A percentile compares a stretch with the other conserved stretches of the same genome.
Evolutionary conservation across 2,113 vertebrate genomes (phyloP).

Genomic region (Perccottus glenii): DNA sequence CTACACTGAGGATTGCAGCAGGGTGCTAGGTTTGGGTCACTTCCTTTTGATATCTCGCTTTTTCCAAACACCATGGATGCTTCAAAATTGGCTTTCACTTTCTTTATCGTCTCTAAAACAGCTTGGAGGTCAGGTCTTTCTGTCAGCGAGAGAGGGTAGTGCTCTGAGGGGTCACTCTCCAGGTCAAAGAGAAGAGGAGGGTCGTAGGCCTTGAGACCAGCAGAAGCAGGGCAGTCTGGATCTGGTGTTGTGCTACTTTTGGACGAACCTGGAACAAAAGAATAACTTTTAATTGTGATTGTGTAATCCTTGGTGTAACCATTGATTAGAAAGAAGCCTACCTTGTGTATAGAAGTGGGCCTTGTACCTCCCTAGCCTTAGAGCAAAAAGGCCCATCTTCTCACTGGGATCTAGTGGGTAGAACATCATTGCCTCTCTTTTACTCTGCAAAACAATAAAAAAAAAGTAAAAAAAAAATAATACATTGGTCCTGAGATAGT

Average conservation of each 20-base stretch:
- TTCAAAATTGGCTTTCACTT: slow-evolving; percentile 85
- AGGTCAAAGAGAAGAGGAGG: slow-evolving; percentile 91
- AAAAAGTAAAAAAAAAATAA: neutral
- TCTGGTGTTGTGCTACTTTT: slow-evolving; percentile 86
- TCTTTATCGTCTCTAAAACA: slow-evolving; percentile 73
- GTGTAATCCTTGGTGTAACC: neutral
- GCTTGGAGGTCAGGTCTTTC: slow-evolving; percentile 58
- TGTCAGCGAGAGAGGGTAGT: slow-evolving; percentile 77
- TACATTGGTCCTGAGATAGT: too few relatives aligned
- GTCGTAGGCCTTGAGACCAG: slow-evolving; percentile 71
- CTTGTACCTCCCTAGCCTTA: slow-evolving; percentile 88
- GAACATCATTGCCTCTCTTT: slow-evolving; percentile 85
- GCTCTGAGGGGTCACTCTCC: slow-evolving; percentile 88
- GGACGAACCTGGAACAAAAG: slow-evolving; percentile 76
- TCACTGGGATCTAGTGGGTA: slow-evolving; percentile 78
- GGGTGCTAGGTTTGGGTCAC: slow-evolving; percentile 80
- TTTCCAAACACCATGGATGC: slow-evolving; percentile 84
- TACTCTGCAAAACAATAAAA: slow-evolving; percentile 77
- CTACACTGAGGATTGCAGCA: slow-evolving; percentile 86
- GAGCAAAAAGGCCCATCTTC: slow-evolving; percentile 84
- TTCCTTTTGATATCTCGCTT: slow-evolving; percentile 84
- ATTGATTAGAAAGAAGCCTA: slow-evolving; percentile 42
- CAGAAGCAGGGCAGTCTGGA: slow-evolving; percentile 75
- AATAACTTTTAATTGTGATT: neutral
- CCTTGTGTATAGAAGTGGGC: slow-evolving; percentile 92